A percentile compares a stretch with the other conserved stretches of the same genome.
These are phyloP conservation scores for Argyra leucocephala DNA, from an alignment of 2,888 invertebrate genomes.

Conservation along the genomic window DNA sequence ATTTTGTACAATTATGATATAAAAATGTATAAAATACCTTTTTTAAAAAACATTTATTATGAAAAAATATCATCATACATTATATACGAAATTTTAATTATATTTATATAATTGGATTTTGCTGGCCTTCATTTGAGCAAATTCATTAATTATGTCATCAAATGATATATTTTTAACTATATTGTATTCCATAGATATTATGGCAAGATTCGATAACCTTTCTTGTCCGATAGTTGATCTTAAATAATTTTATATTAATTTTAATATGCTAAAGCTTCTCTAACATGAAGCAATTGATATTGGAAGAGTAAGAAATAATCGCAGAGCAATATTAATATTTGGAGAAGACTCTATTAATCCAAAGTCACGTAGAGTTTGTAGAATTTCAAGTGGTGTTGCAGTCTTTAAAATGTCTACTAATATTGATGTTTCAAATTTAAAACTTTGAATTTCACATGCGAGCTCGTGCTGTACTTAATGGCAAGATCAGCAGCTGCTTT, in stretches of 20 bases:
- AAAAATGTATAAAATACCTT: no score
- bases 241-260: conserved; percentile 10
- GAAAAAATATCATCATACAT: no score
- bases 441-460: conserved; percentile 10
- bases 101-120: no score
- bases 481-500: not conserved
- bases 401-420: not conserved
- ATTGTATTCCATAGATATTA: no score
- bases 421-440: conserved; percentile 9
- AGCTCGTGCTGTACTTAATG: conserved; percentile 9
- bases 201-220: conserved; percentile 1
- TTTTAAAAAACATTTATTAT: no score
- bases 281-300: not conserved
- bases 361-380: conserved; percentile 5
- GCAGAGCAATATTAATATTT: conserved; percentile 9
- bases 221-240: conserved; percentile 8
- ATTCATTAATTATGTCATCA: no score
- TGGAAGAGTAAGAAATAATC: conserved; percentile 10
- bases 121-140: no score
- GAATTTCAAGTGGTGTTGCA: conserved; percentile 11
- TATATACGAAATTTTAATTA: no score
- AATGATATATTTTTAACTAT: no score
- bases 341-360: conserved; percentile 10
- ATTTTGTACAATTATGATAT: no score
- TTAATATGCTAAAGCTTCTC: no score